Percentiles rank a stretch among this genome's conserved stretches.
These are phyloP conservation scores for Callosobruchus maculatus DNA, from an alignment of 2,888 invertebrate genomes.

Conservation along the genomic window DNA sequence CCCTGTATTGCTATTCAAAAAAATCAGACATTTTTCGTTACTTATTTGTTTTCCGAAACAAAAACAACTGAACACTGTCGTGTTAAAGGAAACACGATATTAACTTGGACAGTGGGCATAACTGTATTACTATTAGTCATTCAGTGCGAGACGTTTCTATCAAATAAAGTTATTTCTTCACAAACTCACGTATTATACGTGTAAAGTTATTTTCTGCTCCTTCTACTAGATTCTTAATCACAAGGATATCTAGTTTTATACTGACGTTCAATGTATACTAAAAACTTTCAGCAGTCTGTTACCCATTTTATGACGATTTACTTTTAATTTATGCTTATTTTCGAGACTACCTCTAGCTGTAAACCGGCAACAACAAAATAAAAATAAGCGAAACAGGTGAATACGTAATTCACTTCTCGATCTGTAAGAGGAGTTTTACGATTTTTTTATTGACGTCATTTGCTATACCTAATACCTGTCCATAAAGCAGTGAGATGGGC, in stretches of 20 bases:
- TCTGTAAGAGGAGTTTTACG: not conserved
- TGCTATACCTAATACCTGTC: not conserved
- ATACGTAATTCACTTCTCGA: not conserved
- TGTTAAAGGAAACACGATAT: too few relatives aligned
- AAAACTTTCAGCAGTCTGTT: not conserved
- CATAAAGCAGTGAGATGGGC: not conserved
- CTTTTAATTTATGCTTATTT: not conserved
- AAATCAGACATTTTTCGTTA: too few relatives aligned
- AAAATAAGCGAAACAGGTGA: not conserved
- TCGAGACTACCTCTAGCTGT: not conserved
- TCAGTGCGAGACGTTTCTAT: too few relatives aligned
- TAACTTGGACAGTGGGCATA: too few relatives aligned
- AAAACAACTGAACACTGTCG: too few relatives aligned
- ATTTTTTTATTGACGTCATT: not conserved
- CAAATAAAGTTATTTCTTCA: too few relatives aligned
- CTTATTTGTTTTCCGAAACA: too few relatives aligned
- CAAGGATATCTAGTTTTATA: not conserved
- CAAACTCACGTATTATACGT: too few relatives aligned
- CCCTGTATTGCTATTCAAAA: too few relatives aligned
- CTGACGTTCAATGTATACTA: not conserved
- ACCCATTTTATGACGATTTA: not conserved
- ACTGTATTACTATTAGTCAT: too few relatives aligned
- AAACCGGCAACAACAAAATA: not conserved
- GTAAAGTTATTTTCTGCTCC: too few relatives aligned
- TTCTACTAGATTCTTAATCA: not conserved